phyloP scores from a whole-genome alignment of 2,888 invertebrate species.

The Pyrocoelia pectoralis region DNA sequence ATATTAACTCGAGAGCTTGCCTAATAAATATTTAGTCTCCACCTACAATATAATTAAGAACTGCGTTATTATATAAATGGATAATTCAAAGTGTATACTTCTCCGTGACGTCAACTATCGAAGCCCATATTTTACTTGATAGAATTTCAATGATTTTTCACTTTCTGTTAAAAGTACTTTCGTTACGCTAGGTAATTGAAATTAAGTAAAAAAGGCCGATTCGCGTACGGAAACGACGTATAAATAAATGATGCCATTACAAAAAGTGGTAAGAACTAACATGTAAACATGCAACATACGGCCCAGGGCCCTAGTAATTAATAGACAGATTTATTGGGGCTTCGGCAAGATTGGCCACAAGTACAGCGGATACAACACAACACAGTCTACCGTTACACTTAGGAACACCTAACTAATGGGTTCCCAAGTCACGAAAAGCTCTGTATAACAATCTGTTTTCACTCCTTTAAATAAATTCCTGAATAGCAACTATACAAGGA shows the following conservation, averaged over 20 bases:
- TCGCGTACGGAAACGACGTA: conserved; percentile 17
- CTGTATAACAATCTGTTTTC: conserved; percentile 48
- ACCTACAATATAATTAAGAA: conserved; percentile 37
- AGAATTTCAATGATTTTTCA: conserved; percentile 7
- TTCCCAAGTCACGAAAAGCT: conserved; percentile 51
- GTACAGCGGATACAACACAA: conserved; percentile 47
- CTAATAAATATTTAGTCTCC: conserved; percentile 38
- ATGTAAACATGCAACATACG: conserved; percentile 51
- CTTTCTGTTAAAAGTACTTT: neutral
- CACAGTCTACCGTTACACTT: conserved; percentile 55
- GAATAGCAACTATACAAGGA: conserved; percentile 17
- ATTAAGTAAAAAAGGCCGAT: conserved; percentile 6
- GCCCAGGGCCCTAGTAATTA: conserved; percentile 52
- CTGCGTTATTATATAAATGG: conserved; percentile 29
- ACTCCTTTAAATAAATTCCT: conserved; percentile 44
- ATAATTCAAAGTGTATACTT: conserved; percentile 15
- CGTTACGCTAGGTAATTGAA: neutral
- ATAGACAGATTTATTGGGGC: conserved; percentile 55
- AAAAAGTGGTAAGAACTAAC: conserved; percentile 47
- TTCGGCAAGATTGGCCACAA: conserved; percentile 48
- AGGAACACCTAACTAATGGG: conserved; percentile 52
- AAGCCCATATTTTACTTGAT: neutral
- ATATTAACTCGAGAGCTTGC: conserved; percentile 29
- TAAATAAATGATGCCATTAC: conserved; percentile 30
- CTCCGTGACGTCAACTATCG: neutral